Evolutionary conservation across 2,888 invertebrate species (phyloP).

Genomic region (Pseudolycoriella hygida): DNA sequence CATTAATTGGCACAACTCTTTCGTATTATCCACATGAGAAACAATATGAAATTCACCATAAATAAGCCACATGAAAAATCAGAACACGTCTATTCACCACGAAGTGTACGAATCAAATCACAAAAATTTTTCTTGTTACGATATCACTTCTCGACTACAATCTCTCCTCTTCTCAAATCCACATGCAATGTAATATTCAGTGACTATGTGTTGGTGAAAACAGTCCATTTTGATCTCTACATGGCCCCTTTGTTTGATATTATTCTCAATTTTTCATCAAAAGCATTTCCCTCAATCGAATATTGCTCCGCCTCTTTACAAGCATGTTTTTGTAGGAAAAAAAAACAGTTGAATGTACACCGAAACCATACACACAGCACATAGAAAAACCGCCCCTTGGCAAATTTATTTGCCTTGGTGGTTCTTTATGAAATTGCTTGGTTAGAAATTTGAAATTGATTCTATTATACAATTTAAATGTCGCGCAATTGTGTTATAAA

Average conservation of each 20-base stretch:
- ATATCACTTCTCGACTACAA: not conserved
- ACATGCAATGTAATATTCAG: too few relatives aligned
- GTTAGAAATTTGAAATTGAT: constrained; percentile 12
- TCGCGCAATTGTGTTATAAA: constrained; percentile 12
- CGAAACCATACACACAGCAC: not conserved
- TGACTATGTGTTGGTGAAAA: too few relatives aligned
- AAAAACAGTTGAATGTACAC: not conserved
- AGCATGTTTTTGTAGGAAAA: too few relatives aligned
- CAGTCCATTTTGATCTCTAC: too few relatives aligned
- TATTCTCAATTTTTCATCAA: too few relatives aligned
- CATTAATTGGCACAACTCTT: not conserved
- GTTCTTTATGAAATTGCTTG: constrained; percentile 7
- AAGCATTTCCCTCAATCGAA: too few relatives aligned
- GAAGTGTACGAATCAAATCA: constrained; percentile 11
- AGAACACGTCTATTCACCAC: constrained; percentile 5
- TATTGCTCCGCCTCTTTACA: too few relatives aligned
- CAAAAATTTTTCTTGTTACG: constrained; percentile 1
- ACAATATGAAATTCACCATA: not conserved
- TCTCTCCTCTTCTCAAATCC: not conserved
- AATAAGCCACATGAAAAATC: not conserved
- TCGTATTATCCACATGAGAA: not conserved
- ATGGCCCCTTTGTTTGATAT: too few relatives aligned
- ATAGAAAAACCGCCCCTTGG: constrained; percentile 3
- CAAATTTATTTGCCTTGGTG: constrained; percentile 1
- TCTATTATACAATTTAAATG: constrained; percentile 13